These are phyloP conservation scores for Chironomus tentans DNA, from an alignment of 2,888 invertebrate species.

Conservation along the genomic window DNA sequence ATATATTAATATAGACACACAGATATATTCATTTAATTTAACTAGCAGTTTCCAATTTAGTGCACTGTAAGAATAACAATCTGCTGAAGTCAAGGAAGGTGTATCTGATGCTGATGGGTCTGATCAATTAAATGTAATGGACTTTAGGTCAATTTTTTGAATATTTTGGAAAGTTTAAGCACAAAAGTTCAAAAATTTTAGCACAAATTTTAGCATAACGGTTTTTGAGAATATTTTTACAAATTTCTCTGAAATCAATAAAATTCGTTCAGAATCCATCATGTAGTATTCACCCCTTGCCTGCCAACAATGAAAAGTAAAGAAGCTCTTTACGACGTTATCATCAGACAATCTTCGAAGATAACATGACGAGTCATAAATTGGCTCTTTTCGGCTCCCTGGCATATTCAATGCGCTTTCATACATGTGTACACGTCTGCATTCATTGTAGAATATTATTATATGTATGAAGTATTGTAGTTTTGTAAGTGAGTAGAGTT, in stretches of 20 bases:
- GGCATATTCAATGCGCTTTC: not conserved
- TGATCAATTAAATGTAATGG: too few relatives aligned
- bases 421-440: slow-evolving; percentile 6
- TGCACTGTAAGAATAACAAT: not conserved
- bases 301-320: not conserved
- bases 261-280: too few relatives aligned
- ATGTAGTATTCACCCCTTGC: too few relatives aligned
- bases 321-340: not conserved
- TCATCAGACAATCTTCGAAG: slow-evolving; percentile 5
- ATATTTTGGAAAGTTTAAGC: too few relatives aligned
- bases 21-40: not conserved
- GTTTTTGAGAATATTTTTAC: too few relatives aligned
- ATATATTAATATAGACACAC: not conserved
- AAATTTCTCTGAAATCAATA: too few relatives aligned
- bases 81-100: too few relatives aligned
- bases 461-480: not conserved
- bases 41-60: not conserved
- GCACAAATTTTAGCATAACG: too few relatives aligned
- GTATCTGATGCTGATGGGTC: too few relatives aligned
- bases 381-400: not conserved
- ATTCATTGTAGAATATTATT: not conserved
- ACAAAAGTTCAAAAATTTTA: too few relatives aligned
- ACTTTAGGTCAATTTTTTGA: too few relatives aligned
- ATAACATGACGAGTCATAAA: not conserved
- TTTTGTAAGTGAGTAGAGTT: not conserved